Base-by-base conservation (phyloP, 2,888 invertebrate species). In the Heteromurus nitidus region DNA sequence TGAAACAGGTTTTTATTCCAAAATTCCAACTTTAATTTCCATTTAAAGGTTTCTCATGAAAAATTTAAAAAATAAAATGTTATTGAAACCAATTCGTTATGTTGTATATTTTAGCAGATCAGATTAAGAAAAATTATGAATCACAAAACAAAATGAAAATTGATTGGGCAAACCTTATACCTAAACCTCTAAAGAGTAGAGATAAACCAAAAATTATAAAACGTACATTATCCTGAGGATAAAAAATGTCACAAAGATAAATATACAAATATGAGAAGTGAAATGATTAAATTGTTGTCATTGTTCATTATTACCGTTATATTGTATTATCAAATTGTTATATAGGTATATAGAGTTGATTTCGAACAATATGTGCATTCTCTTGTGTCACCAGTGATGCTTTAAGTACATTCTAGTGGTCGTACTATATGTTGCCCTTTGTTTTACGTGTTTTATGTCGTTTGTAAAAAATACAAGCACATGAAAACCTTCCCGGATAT, bases 391-490 rank as follows among this genome's bases (percentile, higher is more conserved):
- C 31, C 67, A 67, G 55, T 76, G 76, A 76, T 68, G 77, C 77
- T 77, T 77, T 77, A 77, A 77, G 20, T 58, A 9, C 68, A 75
- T n/a, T 75, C 64, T 74, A 74, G 74, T 74, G 18, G 50, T 70
- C 36, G 36, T 13, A 5, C 36, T 9, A 36, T 9, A 9, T 36
- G 36, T 36, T 36, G 36, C 55, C 26, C 70, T 62, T 72, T 58
- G 62, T 18, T 47, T n/a, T 16, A 73, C 30, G 30, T 13, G 11
- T 31, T 64, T 26, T 3, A 64, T 31, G 20, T 18, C 24, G 16
- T n/a, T 69, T 50, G 53, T 69, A 47, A 53, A 36, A 13, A 9
- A 36, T 9, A 9, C 13, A 36, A 36, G 36, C n/a, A n/a, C n/a
- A n/a, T n/a, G 36, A 13, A 36, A 36, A 36, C 36, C 13, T n/a